Evolutionary conservation across 1,140 invertebrate genomes (phyloP).

Genomic region (Drosophila pectinifera): DNA sequence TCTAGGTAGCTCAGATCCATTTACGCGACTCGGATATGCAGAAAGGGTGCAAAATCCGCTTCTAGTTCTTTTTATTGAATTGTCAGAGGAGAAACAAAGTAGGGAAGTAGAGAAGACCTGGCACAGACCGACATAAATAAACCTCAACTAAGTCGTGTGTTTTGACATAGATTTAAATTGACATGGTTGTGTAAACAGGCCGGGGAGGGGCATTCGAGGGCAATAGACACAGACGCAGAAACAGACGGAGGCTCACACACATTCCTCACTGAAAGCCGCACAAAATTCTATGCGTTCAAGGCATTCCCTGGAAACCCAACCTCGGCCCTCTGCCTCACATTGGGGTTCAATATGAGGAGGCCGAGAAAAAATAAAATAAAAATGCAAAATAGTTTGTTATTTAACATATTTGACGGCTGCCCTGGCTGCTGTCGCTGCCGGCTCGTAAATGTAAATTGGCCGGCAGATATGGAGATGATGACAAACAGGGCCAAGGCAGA

Average conservation of each 20-base stretch:
- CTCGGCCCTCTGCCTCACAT: not conserved
- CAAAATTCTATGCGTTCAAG: conserved; percentile 59
- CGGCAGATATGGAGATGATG: conserved; percentile 66
- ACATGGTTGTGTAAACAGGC: conserved; percentile 72
- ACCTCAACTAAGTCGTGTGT: conserved; percentile 82
- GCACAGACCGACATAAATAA: conserved; percentile 73
- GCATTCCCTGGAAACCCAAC: conserved; percentile 51
- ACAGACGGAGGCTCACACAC: conserved; percentile 26
- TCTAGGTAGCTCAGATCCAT: conserved; percentile 70
- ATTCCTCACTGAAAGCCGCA: conserved; percentile 63
- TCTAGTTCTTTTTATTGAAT: conserved; percentile 74
- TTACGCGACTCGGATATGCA: conserved; percentile 73
- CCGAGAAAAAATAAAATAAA: conserved; percentile 60
- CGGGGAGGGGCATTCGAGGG: conserved; percentile 20
- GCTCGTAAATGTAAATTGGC: conserved; percentile 73
- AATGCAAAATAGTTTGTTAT: conserved; percentile 83
- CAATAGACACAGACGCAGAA: conserved; percentile 17
- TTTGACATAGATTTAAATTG: conserved; percentile 84
- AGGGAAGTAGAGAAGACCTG: conserved; percentile 2
- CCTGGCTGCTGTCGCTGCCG: conserved; percentile 25
- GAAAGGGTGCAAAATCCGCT: conserved; percentile 45
- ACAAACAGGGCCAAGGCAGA: conserved; percentile 57
- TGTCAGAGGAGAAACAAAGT: conserved; percentile 24
- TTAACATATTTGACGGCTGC: conserved; percentile 77
- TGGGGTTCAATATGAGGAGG: conserved; percentile 19